A percentile compares a stretch with the other conserved stretches of the same genome.
Evolutionary conservation across 2,888 invertebrate species (phyloP).

Genomic region (Mesoligia furuncula): DNA sequence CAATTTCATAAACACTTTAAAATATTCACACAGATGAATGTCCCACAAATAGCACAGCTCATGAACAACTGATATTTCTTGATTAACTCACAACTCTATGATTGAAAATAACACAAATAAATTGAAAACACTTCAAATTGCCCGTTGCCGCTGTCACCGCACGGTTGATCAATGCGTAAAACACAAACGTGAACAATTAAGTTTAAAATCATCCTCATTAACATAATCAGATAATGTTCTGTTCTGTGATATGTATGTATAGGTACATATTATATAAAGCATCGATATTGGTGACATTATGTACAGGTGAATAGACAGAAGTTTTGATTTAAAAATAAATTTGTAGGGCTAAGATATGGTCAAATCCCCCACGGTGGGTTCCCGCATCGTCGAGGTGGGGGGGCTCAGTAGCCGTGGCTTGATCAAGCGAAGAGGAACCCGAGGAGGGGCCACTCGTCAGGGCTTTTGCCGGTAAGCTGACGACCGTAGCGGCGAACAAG

Average conservation of each 20-base stretch:
- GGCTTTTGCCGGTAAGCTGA: no score
- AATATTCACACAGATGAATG: no score
- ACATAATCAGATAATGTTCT: constrained; percentile 70
- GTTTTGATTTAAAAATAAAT: constrained; percentile 2
- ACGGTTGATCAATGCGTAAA: constrained; percentile 53
- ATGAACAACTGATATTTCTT: constrained; percentile 11
- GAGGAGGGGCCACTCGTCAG: no score
- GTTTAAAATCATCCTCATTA: constrained; percentile 74
- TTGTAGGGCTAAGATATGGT: no score
- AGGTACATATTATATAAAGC: constrained; percentile 1
- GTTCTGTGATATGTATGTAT: constrained; percentile 48
- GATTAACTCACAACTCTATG: constrained; percentile 1
- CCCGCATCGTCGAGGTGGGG: no score
- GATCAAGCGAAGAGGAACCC: no score
- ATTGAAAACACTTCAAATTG: constrained; percentile 49
- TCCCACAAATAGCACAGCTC: no score
- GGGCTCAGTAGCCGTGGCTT: no score
- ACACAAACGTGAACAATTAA: constrained; percentile 70
- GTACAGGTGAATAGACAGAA: constrained; percentile 30
- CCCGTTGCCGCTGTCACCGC: constrained; percentile 41
- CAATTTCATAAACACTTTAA: no score
- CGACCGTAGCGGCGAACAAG: no score
- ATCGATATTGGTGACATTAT: constrained; percentile 28
- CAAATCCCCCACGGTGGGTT: no score
- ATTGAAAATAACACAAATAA: constrained; percentile 46